Base-by-base conservation (phyloP, 2,113 vertebrate genomes). In the Apodemus sylvaticus region DNA sequence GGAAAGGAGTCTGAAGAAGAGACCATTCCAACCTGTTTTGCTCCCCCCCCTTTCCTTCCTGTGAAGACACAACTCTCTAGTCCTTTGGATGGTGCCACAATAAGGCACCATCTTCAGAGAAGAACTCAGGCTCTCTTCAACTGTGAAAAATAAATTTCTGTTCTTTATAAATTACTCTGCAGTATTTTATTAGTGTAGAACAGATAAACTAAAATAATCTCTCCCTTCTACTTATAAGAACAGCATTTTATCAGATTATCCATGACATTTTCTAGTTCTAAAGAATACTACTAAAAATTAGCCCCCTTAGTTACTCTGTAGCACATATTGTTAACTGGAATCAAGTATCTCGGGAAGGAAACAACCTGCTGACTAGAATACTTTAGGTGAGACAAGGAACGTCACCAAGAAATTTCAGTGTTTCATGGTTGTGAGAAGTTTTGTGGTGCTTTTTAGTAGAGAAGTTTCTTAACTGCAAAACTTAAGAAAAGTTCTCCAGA, bases 391-490 rank as follows among this genome's bases (percentile, higher is more conserved):
- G 6, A 13, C 64, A 78, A 20, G 1, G 19, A 86, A 83, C 90
- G 36, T 31, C 24, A 74, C 64, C n/a, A 62, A 71, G 68, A 87
- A 36, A 19, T 64, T 88, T 48, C 48, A 39, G 31, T 93, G 16
- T 39, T 95, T 96, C 62, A 90, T 11, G 74, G 55, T 62, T 79
- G 19, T 73, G 16, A 94, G 39, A 91, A 31, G 12, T 85, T 39
- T 93, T 85, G 87, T 60, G 81, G 12, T 42, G 36, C 24, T 26
- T 93, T 94, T 86, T 83, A 9, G 34, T 70, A n/a, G 14, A 53
- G 48, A 79, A 53, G 48, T 79, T 53, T 53, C 87, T 31, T 64
- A 83, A 78, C 60, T 82, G 73, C 36, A 93, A 94, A 83, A 3
- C 22, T 19, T 90, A 51, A 90, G 19, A 78, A 82, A 62, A 87